Conservation (phyloP, 2,113 vertebrate genomes). For the Ceyx melanurus region DNA sequence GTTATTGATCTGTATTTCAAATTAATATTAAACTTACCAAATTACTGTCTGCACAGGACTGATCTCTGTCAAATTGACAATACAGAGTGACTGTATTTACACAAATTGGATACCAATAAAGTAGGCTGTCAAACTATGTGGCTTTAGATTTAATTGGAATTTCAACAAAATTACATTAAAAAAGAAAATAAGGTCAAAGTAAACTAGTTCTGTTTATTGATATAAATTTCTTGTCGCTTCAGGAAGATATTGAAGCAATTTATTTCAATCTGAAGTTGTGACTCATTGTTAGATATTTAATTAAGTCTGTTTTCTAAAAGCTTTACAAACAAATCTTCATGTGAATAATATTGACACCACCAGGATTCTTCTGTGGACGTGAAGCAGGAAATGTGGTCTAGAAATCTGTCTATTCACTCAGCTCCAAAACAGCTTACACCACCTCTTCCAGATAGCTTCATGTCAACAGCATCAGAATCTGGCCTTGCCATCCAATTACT, state of each 20-base stretch:
- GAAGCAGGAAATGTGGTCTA: not conserved
- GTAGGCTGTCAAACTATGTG: not conserved
- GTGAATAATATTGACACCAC: not conserved
- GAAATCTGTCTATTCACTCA: not conserved
- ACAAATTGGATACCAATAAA: not conserved
- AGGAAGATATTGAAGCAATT: conserved; percentile 29
- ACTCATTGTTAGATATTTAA: conserved; percentile 6
- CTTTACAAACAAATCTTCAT: not conserved
- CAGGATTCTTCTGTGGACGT: not conserved
- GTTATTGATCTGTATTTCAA: conserved; percentile 18
- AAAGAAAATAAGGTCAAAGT: conserved; percentile 14
- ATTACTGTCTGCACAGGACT: not conserved
- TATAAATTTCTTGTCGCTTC: not conserved
- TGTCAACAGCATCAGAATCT: not conserved
- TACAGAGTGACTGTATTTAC: not conserved
- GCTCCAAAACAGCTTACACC: not conserved
- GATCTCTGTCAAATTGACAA: not conserved
- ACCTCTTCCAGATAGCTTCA: not conserved
- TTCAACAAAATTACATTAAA: not conserved
- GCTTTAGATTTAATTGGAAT: not conserved
- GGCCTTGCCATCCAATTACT: not conserved
- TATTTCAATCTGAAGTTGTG: conserved; percentile 9
- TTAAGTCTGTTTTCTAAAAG: not conserved
- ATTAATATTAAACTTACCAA: conserved; percentile 25
- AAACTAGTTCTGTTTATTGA: conserved; percentile 11